phyloP scores from a whole-genome alignment of 2,888 invertebrate species.

The Taphrorychus bicolor region DNA sequence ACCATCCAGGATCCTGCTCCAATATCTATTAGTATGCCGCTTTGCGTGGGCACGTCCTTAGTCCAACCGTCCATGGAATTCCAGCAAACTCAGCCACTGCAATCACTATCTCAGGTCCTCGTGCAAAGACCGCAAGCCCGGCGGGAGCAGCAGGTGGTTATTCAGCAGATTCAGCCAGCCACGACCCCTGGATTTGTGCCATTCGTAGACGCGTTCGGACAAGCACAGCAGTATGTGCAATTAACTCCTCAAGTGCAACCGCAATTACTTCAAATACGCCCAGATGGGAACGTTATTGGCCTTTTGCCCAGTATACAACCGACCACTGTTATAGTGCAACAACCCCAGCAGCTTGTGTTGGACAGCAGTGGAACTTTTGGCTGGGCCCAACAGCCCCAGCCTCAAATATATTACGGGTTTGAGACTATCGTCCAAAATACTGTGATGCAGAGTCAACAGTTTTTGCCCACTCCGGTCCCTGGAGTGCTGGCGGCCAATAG shows the following conservation, averaged over 20 bases:
- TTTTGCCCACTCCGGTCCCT: constrained; percentile 81
- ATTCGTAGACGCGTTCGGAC: constrained; percentile 74
- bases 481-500: constrained; percentile 82
- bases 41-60: constrained; percentile 30
- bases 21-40: constrained; percentile 37
- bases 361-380: constrained; percentile 58
- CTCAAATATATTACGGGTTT: constrained; percentile 78
- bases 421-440: constrained; percentile 89
- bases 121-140: constrained; percentile 42
- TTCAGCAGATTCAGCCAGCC: constrained; percentile 36
- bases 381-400: constrained; percentile 56
- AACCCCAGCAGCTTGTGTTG: constrained; percentile 56
- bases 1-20: constrained; percentile 30
- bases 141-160: constrained; percentile 31
- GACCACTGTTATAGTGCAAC: constrained; percentile 56
- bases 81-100: constrained; percentile 30
- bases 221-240: constrained; percentile 78
- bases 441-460: constrained; percentile 88
- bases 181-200: constrained; percentile 60
- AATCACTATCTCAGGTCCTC: constrained; percentile 45
- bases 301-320: constrained; percentile 55
- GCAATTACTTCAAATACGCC: constrained; percentile 62
- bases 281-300: constrained; percentile 58
- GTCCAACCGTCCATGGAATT: constrained; percentile 39
- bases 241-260: constrained; percentile 65